phyloP scores from a whole-genome alignment of 2,888 invertebrate genomes.

The Melangyna quadrimaculata region DNA sequence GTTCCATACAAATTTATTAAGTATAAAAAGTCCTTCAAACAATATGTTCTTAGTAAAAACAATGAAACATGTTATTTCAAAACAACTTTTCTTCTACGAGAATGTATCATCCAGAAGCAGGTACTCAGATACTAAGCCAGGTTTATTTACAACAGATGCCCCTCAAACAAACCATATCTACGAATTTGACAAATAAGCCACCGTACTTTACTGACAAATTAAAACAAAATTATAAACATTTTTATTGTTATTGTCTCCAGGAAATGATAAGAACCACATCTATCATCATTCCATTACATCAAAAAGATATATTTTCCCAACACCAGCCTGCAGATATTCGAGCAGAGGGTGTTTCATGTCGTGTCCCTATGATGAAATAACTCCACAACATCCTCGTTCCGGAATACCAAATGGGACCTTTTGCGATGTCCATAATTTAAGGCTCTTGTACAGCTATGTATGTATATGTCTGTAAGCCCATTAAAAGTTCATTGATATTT shows the following conservation, averaged over 20 bases:
- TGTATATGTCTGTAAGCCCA: slow-evolving; percentile 2
- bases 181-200: background rate
- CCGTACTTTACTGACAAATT: background rate
- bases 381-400: background rate
- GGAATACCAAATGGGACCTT: background rate
- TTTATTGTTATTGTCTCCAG: background rate
- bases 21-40: too few species aligned
- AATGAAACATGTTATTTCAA: too few species aligned
- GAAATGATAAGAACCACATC: background rate
- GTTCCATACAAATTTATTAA: too few species aligned
- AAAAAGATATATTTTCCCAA: background rate
- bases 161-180: background rate
- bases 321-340: background rate
- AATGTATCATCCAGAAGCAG: too few species aligned
- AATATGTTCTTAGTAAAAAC: too few species aligned
- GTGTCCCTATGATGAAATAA: background rate
- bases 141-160: background rate
- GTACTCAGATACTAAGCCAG: too few species aligned
- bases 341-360: background rate
- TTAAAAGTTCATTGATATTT: slow-evolving; percentile 19
- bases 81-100: too few species aligned
- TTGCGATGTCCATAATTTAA: background rate
- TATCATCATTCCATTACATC: background rate
- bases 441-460: too few species aligned
- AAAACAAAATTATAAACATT: background rate